phyloP scores from a whole-genome alignment of 1,140 invertebrate species.

The Macrobrachium nipponense region DNA sequence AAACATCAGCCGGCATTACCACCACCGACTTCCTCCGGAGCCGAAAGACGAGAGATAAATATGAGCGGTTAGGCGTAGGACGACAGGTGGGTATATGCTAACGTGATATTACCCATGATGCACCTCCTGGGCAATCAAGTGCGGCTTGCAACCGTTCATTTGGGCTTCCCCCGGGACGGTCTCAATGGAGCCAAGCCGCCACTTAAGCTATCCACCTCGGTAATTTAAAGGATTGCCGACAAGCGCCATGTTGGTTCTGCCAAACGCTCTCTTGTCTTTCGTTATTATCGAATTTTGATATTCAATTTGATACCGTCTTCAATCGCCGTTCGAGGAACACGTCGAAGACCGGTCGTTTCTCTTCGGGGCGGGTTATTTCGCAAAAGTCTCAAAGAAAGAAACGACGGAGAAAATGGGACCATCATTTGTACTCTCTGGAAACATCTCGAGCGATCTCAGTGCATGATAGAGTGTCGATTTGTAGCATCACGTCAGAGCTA shows the following conservation, averaged over 20 bases:
- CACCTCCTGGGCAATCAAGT: conserved; percentile 53
- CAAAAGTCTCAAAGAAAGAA: too few relatives aligned
- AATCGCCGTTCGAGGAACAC: not conserved
- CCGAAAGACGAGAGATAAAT: not conserved
- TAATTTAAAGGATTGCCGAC: conserved; percentile 52
- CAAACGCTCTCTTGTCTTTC: conserved; percentile 27
- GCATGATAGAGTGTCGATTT: too few relatives aligned
- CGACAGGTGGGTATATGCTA: conserved; percentile 35
- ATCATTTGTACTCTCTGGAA: too few relatives aligned
- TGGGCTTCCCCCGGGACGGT: conserved; percentile 47
- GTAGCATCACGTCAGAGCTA: too few relatives aligned
- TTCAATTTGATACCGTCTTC: conserved; percentile 5
- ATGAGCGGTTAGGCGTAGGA: not conserved
- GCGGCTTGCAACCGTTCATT: conserved; percentile 46
- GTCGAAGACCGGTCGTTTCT: too few relatives aligned
- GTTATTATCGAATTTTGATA: conserved; percentile 41
- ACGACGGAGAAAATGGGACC: too few relatives aligned
- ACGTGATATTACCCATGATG: conserved; percentile 42
- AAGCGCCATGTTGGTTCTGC: conserved; percentile 52
- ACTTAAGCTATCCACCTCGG: conserved; percentile 44
- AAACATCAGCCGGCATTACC: not conserved
- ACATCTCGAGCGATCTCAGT: too few relatives aligned
- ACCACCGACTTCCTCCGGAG: not conserved
- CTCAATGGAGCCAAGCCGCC: conserved; percentile 40
- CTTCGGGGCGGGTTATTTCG: too few relatives aligned